Evolutionary conservation across 2,797 vertebrate species (phyloP).

Genomic region (Florisuga fusca): DNA sequence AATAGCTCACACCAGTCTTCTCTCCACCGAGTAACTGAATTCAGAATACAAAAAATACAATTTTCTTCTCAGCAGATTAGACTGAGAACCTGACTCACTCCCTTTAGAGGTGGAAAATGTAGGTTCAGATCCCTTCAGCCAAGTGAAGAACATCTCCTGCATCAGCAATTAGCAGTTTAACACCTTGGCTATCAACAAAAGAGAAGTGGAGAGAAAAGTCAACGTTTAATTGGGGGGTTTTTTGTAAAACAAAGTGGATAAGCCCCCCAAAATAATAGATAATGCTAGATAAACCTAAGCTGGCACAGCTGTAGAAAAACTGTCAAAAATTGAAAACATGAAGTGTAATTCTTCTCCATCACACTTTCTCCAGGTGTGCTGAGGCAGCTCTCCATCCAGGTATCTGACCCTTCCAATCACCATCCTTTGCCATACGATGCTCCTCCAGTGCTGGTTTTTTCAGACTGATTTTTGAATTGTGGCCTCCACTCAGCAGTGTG

Average conservation of each 20-base stretch:
- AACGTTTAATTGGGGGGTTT: neutral
- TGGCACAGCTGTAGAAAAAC: neutral
- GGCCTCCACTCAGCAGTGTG: neutral
- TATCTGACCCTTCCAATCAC: neutral
- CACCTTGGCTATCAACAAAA: neutral
- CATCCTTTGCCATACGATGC: neutral
- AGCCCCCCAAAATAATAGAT: too few species aligned
- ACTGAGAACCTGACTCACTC: neutral
- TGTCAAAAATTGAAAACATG: neutral
- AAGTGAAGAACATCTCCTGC: neutral
- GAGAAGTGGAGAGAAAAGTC: neutral
- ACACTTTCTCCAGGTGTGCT: neutral
- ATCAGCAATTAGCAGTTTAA: neutral
- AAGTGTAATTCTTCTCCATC: neutral
- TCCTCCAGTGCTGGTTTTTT: neutral
- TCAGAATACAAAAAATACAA: neutral
- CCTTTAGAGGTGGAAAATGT: neutral
- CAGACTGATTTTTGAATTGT: neutral
- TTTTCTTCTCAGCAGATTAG: neutral
- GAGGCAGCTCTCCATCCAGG: neutral
- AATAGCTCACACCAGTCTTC: neutral
- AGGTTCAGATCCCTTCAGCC: neutral
- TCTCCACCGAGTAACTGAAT: neutral
- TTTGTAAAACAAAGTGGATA: neutral
- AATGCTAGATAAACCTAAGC: neutral